Evolutionary conservation across 2,797 vertebrate species (phyloP), one percentile per base, ranked within the genome.

Genomic region (Pangasius macronema): DNA sequence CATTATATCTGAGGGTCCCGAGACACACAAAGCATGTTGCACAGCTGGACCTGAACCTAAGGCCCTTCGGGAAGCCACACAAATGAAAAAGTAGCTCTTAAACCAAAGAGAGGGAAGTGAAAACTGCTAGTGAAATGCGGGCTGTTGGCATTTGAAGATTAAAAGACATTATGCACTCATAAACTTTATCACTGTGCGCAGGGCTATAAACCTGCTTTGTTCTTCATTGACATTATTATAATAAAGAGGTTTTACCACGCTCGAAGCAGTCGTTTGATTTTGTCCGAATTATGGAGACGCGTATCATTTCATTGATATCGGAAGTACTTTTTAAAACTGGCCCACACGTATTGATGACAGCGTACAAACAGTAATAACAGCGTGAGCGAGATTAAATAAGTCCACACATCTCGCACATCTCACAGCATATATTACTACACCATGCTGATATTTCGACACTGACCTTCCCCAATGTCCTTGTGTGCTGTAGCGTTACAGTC

Each of bases 1-100:
- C 55, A 46, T 82, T 82, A 46, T 46, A 24, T 63, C 59, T 10
- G 6, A 18, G n/a, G 57, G 36, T 61, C 36, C 36, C 16, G 14
- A 68, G 63, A 83, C 9, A 0, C n/a, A 49, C 59, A 49, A 46
- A 82, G 59, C 27, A 30, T 30, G 39, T 30, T 1, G 42, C 59
- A 68, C 82, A 68, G 63, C 82, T 51, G 63, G 42, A 83, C 30
- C 46, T 36, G 42, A 83, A 51, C 63, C 61, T 7, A 67, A 33
- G n/a, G 36, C n/a, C 63, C 42, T 67, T 53, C 22, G n/a, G 51
- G 16, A 24, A 51, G 42, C 10, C n/a, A 13, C 82, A 67, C 4
- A 33, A 68, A 30, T 46, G 42, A 65, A 53, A 68, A 13, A 24
- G 82, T 11, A 51, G 46, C 42, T 68, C 2, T 83, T 68, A 68